Conservation (phyloP, 1,140 invertebrate genomes). For the Thaumatotibia leucotreta region DNA sequence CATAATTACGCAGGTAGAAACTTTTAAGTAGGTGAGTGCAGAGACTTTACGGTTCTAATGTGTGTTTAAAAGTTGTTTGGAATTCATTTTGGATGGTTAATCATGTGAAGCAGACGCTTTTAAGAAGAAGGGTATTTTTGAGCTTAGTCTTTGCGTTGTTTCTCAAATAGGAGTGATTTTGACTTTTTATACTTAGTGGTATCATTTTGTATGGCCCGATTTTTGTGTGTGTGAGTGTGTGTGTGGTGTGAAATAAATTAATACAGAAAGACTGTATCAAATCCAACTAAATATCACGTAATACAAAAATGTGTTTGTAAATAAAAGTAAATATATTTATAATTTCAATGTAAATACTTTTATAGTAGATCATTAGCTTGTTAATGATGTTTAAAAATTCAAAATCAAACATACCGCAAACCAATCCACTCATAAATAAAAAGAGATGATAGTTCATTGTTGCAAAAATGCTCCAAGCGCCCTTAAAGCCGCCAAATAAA, state of each 20-base stretch:
- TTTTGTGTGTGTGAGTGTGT: no score
- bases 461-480: background rate
- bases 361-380: background rate
- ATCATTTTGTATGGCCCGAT: background rate
- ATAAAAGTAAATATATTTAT: no score
- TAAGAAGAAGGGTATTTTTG: conserved; percentile 4
- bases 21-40: conserved; percentile 47
- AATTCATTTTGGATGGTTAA: conserved; percentile 8
- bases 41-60: conserved; percentile 27
- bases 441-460: background rate
- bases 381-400: background rate
- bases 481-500: background rate
- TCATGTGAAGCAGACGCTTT: conserved; percentile 7
- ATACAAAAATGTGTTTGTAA: no score
- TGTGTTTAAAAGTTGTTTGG: conserved; percentile 18
- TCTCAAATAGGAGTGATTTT: background rate
- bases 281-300: no score
- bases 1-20: conserved; percentile 49
- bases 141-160: background rate
- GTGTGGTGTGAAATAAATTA: no score
- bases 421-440: background rate
- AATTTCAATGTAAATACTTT: no score
- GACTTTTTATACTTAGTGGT: background rate
- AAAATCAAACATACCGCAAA: background rate
- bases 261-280: no score